Percentiles rank a stretch among this genome's conserved stretches.
phyloP scores from a whole-genome alignment of 2,113 vertebrate species.

The Muscicapa adusta region DNA sequence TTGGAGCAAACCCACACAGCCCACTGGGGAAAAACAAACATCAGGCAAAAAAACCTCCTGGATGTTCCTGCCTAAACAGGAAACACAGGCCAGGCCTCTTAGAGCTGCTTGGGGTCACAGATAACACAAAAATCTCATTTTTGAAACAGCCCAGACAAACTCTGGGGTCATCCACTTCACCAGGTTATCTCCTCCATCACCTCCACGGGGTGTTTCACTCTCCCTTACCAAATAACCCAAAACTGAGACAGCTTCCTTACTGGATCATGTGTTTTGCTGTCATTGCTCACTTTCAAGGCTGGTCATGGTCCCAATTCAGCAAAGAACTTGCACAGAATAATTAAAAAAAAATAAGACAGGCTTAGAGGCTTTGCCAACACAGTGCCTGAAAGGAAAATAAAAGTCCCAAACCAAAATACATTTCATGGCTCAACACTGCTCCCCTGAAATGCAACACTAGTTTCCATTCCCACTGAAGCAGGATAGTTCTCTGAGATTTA shows the following conservation, averaged over 20 bases:
- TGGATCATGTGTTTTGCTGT: not conserved
- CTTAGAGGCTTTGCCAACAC: not conserved
- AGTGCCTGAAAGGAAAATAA: not conserved
- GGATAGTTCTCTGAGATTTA: conserved; percentile 31
- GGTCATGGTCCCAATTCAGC: conserved; percentile 1
- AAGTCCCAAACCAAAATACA: not conserved
- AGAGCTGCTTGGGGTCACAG: not conserved
- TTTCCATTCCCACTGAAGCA: conserved; percentile 8
- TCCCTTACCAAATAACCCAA: no score
- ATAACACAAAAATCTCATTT: not conserved
- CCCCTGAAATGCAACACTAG: not conserved
- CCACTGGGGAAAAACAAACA: not conserved
- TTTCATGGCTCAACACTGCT: conserved; percentile 34
- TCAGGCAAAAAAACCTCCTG: not conserved
- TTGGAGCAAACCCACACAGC: not conserved
- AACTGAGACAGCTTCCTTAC: not conserved
- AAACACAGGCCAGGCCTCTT: not conserved
- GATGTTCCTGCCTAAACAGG: not conserved
- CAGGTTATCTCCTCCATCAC: not conserved
- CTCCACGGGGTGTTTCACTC: not conserved
- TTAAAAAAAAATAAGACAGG: not conserved
- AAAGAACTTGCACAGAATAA: not conserved
- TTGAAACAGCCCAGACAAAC: not conserved
- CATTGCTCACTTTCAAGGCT: conserved; percentile 4
- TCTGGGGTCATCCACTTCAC: not conserved